These are phyloP conservation scores for Diachasma alloeum DNA, from an alignment of 1,140 invertebrate genomes.

Conservation along the genomic window DNA sequence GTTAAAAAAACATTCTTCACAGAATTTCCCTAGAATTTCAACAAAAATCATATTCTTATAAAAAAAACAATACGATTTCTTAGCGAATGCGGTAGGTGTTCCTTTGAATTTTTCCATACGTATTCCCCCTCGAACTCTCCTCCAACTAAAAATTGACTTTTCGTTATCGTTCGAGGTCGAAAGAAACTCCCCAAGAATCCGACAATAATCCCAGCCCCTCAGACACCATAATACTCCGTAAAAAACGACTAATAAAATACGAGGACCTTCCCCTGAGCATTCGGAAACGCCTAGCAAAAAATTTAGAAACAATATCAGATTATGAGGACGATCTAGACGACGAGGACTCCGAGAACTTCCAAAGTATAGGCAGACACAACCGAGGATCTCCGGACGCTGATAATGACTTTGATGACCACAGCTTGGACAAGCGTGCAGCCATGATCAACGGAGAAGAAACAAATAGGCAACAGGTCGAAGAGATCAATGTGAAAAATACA, in stretches of 20 bases:
- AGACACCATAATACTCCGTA: background rate
- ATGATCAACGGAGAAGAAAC: background rate
- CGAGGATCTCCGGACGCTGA: background rate
- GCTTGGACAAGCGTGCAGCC: too few relatives aligned
- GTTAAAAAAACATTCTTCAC: too few relatives aligned
- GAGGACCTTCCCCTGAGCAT: slow-evolving; percentile 5
- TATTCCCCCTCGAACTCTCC: too few relatives aligned
- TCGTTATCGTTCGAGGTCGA: background rate
- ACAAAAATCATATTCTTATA: too few relatives aligned
- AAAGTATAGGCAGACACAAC: background rate
- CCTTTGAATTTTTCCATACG: too few relatives aligned
- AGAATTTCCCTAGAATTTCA: too few relatives aligned
- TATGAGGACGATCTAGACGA: slow-evolving; percentile 1
- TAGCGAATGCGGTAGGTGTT: too few relatives aligned
- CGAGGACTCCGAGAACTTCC: background rate
- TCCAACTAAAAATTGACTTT: background rate
- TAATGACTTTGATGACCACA: too few relatives aligned
- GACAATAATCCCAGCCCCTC: background rate
- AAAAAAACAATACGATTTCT: too few relatives aligned
- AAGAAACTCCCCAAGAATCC: background rate
- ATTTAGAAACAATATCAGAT: slow-evolving; percentile 14
- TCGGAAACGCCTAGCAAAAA: slow-evolving; percentile 4
- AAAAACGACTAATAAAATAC: slow-evolving; percentile 9
- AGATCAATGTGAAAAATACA: background rate
- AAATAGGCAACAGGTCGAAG: background rate